Evolutionary conservation across 2,113 vertebrate species (phyloP).

Genomic region (Oryzias curvinotus): DNA sequence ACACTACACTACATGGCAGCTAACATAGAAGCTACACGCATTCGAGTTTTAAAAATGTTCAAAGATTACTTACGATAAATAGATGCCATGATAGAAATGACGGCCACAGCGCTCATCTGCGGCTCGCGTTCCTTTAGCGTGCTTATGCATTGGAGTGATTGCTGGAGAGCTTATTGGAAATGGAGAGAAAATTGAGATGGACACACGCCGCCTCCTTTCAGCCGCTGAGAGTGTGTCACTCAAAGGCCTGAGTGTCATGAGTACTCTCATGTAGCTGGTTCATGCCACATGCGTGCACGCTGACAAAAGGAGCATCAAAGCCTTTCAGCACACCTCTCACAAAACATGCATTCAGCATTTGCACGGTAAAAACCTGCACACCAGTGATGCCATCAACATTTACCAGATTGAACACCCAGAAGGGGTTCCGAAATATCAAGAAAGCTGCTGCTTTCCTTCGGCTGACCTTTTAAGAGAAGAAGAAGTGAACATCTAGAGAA

Average conservation of each 20-base stretch:
- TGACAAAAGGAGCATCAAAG: conserved; percentile 12
- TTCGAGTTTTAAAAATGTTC: conserved; percentile 27
- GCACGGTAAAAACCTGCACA: conserved; percentile 19
- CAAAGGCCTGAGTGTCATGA: conserved; percentile 11
- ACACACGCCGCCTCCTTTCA: conserved; percentile 21
- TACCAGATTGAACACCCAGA: not conserved
- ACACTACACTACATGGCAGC: not conserved
- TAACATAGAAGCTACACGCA: conserved; percentile 2
- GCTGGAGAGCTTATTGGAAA: conserved; percentile 32
- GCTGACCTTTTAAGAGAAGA: not conserved
- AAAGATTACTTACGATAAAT: conserved; percentile 13
- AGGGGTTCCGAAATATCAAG: conserved; percentile 8
- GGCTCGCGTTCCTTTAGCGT: conserved; percentile 20
- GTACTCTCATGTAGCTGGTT: conserved; percentile 15
- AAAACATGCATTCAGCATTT: not conserved
- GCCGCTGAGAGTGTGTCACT: conserved; percentile 20
- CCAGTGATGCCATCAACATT: conserved; percentile 7
- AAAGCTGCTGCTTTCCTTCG: conserved; percentile 5
- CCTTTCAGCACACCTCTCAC: conserved; percentile 17
- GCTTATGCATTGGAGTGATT: conserved; percentile 31
- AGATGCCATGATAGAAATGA: conserved; percentile 42
- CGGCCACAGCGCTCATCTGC: conserved; percentile 35
- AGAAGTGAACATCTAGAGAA: no score
- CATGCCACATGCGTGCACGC: not conserved
- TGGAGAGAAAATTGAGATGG: conserved; percentile 34